These are phyloP conservation scores for Drosophila prolongata DNA, from an alignment of 2,888 invertebrate genomes.

Conservation along the genomic window DNA sequence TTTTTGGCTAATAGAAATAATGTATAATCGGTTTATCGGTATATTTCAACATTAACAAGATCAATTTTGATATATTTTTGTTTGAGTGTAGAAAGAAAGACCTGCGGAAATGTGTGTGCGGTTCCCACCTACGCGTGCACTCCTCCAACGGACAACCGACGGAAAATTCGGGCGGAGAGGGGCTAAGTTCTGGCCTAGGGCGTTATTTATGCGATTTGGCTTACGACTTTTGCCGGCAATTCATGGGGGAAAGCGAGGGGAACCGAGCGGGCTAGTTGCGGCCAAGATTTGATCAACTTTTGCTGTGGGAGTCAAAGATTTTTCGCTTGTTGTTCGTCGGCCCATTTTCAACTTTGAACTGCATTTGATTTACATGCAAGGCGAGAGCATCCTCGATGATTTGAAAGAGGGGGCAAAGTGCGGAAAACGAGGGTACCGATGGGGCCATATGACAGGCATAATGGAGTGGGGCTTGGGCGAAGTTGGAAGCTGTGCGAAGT, in stretches of 20 bases:
- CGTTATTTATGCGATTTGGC: conserved; percentile 74
- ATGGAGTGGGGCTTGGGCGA: conserved; percentile 8
- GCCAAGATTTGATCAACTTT: conserved; percentile 41
- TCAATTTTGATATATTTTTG: not conserved
- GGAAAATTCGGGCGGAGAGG: conserved; percentile 2
- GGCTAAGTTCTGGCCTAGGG: conserved; percentile 27
- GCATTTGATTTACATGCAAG: conserved; percentile 70
- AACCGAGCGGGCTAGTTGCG: conserved; percentile 5
- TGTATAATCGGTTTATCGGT: too few relatives aligned
- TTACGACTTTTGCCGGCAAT: conserved; percentile 62
- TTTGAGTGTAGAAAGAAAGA: conserved; percentile 1
- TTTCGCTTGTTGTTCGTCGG: conserved; percentile 53
- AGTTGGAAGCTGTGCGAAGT: conserved; percentile 36
- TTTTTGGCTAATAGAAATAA: too few relatives aligned
- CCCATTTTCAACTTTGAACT: conserved; percentile 74
- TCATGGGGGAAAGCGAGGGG: conserved; percentile 15
- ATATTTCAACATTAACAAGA: too few relatives aligned
- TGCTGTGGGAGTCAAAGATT: conserved; percentile 54
- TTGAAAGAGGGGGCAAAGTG: conserved; percentile 2
- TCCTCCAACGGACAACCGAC: conserved; percentile 11
- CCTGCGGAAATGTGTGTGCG: conserved; percentile 25
- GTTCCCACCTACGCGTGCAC: conserved; percentile 33
- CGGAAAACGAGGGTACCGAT: conserved; percentile 3
- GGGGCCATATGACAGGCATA: conserved; percentile 12
- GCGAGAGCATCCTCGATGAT: conserved; percentile 60